Base-by-base conservation (phyloP, 2,113 vertebrate genomes). In the Chascanopsetta lugubris region DNA sequence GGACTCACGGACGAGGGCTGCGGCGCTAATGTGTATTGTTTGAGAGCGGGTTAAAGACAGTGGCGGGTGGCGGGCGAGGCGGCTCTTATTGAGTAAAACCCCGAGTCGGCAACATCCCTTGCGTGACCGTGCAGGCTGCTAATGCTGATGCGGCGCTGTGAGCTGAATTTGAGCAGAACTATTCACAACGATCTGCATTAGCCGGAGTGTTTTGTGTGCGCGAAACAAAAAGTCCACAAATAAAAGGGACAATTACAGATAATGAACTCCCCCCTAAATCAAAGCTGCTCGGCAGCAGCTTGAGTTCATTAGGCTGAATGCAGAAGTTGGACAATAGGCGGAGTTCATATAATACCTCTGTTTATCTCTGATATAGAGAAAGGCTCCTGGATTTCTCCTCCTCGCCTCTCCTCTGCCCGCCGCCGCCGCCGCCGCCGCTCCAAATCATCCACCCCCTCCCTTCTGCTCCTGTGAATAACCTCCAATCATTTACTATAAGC, bases 401-500 rank as follows among this genome's bases (percentile, higher is more conserved):
- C 26, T 22, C 38, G 9, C 45, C 55, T 38, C 30, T 40, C 27
- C 46, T 9, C 11, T 7, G 4, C 46, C 65, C 18, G n/a, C n/a
- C n/a, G n/a, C n/a, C n/a, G n/a, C n/a, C n/a, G n/a, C n/a, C n/a
- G n/a, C n/a, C n/a, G n/a, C n/a, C n/a, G n/a, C 62, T 66, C 62
- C 53, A 48, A 72, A 58, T 75, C 74, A 63, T 65, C 67, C 60
- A 24, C 45, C 58, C 60, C 61, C 75, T 77, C 49, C 67, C 67
- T 64, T 38, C 61, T 79, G 78, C 40, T 83, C 75, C 77, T 76
- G 76, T 80, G 79, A 88, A 89, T 88, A 86, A 86, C 80, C 80
- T 86, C 84, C 80, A 72, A 87, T 89, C 86, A 89, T 90, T 89
- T 89, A 84, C 81, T 87, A 84, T 88, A 85, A 89, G 77, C 54